phyloP scores from a whole-genome alignment of 2,113 vertebrate genomes.

The Corythornis vintsioides region DNA sequence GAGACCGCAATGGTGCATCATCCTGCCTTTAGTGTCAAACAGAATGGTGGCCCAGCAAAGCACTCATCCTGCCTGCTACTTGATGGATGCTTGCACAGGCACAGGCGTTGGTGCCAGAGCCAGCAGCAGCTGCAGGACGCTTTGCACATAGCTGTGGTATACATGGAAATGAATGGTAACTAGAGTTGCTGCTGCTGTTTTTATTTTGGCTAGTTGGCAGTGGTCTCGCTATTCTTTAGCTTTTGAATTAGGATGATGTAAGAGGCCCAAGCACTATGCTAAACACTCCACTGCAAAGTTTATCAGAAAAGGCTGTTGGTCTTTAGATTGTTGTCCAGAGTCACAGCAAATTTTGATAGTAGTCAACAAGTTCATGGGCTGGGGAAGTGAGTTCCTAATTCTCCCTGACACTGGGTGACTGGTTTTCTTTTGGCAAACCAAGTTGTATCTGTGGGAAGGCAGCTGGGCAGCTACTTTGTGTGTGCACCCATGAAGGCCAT shows the following conservation, averaged over 20 bases:
- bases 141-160: slow-evolving; percentile 3
- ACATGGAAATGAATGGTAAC: slow-evolving; percentile 2
- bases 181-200: background rate
- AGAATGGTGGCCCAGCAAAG: background rate
- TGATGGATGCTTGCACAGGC: background rate
- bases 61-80: background rate
- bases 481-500: rapidly evolving
- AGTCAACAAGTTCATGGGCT: background rate
- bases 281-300: background rate
- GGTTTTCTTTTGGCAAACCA: background rate
- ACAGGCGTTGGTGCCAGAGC: rapidly evolving
- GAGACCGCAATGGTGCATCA: background rate
- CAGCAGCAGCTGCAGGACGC: background rate
- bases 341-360: background rate
- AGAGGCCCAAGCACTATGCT: background rate
- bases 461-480: background rate
- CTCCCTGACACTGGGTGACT: background rate
- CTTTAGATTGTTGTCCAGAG: background rate
- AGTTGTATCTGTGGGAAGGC: background rate
- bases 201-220: slow-evolving; percentile 50
- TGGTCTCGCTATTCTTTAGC: slow-evolving; percentile 29
- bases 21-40: background rate
- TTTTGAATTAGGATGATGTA: slow-evolving; percentile 61
- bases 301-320: background rate
- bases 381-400: background rate